Conservation (phyloP, 2,113 vertebrate species). For the Corythornis cristatus region DNA sequence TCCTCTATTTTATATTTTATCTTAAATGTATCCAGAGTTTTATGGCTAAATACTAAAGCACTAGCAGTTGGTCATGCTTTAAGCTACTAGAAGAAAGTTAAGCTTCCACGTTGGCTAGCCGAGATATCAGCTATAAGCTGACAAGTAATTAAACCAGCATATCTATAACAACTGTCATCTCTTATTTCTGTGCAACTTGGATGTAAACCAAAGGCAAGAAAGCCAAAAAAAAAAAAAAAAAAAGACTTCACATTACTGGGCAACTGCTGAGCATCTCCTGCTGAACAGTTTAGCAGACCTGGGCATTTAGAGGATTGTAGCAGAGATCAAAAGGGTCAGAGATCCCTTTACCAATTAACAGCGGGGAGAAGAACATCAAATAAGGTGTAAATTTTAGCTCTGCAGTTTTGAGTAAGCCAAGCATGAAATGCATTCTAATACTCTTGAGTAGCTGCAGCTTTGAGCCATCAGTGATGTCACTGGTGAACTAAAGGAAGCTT, state of each 20-base stretch:
- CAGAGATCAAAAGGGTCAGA: slow-evolving; percentile 88
- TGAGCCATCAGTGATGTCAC: slow-evolving; percentile 85
- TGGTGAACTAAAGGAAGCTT: slow-evolving; percentile 80
- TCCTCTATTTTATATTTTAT: slow-evolving; percentile 81
- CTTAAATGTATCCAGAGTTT: slow-evolving; percentile 87
- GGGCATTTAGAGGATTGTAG: slow-evolving; percentile 90
- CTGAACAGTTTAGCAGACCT: slow-evolving; percentile 88
- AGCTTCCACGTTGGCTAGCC: slow-evolving; percentile 92
- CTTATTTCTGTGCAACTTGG: slow-evolving; percentile 93
- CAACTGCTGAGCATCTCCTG: slow-evolving; percentile 86
- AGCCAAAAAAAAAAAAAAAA: slow-evolving; percentile 64
- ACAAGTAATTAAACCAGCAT: slow-evolving; percentile 98
- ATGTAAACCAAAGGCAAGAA: slow-evolving; percentile 90
- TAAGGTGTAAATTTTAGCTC: slow-evolving; percentile 91
- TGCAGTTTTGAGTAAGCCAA: slow-evolving; percentile 86
- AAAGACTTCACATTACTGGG: slow-evolving; percentile 83
- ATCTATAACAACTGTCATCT: slow-evolving; percentile 98
- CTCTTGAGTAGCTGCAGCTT: slow-evolving; percentile 83
- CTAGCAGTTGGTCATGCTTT: slow-evolving; percentile 92
- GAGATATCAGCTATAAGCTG: slow-evolving; percentile 95
- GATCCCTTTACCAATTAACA: slow-evolving; percentile 91
- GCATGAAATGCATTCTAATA: slow-evolving; percentile 90
- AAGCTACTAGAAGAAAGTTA: slow-evolving; percentile 94
- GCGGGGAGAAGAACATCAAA: slow-evolving; percentile 88
- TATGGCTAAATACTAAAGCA: slow-evolving; percentile 88